Conservation (phyloP, 2,888 invertebrate species). For the Hipparchia sbordonii region DNA sequence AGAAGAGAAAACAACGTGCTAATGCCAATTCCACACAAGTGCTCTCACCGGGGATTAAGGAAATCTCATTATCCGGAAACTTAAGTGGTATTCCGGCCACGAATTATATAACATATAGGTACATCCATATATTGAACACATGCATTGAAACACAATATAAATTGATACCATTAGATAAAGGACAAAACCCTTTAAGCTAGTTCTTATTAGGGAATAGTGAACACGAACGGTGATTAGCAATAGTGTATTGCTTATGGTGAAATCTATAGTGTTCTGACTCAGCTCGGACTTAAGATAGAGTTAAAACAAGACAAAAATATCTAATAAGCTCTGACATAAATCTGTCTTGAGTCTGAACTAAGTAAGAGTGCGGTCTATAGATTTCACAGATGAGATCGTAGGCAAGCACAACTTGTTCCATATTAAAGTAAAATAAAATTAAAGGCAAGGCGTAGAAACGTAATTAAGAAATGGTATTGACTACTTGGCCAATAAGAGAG, state of each 20-base stretch:
- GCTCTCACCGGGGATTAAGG: conserved; percentile 41
- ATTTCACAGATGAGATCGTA: too few species aligned
- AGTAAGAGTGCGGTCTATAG: too few species aligned
- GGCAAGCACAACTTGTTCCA: background rate
- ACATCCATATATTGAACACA: conserved; percentile 35
- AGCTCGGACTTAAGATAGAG: too few species aligned
- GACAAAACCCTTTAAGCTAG: too few species aligned
- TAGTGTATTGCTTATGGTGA: too few species aligned
- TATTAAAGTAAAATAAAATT: background rate
- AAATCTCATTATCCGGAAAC: conserved; percentile 51
- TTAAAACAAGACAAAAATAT: too few species aligned
- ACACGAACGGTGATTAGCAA: too few species aligned
- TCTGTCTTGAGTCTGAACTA: too few species aligned
- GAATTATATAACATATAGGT: conserved; percentile 31
- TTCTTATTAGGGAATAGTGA: too few species aligned
- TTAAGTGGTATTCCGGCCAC: conserved; percentile 44
- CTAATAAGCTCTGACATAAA: too few species aligned
- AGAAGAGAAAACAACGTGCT: conserved; percentile 29
- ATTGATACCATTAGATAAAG: background rate
- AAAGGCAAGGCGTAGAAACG: background rate
- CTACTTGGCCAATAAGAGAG: conserved; percentile 28
- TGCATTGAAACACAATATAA: background rate
- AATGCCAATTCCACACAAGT: conserved; percentile 38
- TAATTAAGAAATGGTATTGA: conserved; percentile 22
- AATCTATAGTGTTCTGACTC: too few species aligned